Conservation (phyloP, 2,113 vertebrate genomes). For the Theristicus caerulescens region DNA sequence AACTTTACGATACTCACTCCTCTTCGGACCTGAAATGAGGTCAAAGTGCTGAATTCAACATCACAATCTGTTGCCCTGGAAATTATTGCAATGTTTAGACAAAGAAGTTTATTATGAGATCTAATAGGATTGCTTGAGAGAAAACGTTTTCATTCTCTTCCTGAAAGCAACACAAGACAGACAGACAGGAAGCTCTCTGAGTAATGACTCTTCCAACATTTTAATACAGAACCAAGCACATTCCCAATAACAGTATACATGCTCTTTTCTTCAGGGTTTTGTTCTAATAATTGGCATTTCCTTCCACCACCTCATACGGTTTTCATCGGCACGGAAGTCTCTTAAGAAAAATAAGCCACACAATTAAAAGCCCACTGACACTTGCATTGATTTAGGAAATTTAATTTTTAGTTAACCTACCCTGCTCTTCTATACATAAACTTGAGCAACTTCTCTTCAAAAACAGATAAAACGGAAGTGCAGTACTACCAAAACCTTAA, state of each 20-base stretch:
- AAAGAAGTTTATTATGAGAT: constrained; percentile 35
- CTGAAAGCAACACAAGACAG: background rate
- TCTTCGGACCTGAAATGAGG: background rate
- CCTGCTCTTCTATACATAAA: background rate
- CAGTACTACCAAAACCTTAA: background rate
- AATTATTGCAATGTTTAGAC: constrained; percentile 11
- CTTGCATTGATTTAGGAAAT: background rate
- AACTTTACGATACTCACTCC: background rate
- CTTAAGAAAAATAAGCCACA: background rate
- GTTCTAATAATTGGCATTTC: background rate
- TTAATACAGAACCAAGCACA: background rate
- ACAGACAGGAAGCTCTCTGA: background rate
- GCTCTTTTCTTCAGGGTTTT: background rate
- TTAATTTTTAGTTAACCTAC: background rate
- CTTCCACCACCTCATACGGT: background rate
- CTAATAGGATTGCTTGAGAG: background rate
- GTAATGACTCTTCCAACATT: background rate
- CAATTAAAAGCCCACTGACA: background rate
- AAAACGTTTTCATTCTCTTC: background rate
- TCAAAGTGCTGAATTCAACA: background rate
- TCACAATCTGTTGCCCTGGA: background rate
- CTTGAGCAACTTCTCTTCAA: background rate
- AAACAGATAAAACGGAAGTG: background rate
- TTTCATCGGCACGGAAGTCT: background rate
- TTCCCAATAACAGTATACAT: background rate